Conservation (phyloP, 2,888 invertebrate species). For the Ametastegia equiseti region DNA sequence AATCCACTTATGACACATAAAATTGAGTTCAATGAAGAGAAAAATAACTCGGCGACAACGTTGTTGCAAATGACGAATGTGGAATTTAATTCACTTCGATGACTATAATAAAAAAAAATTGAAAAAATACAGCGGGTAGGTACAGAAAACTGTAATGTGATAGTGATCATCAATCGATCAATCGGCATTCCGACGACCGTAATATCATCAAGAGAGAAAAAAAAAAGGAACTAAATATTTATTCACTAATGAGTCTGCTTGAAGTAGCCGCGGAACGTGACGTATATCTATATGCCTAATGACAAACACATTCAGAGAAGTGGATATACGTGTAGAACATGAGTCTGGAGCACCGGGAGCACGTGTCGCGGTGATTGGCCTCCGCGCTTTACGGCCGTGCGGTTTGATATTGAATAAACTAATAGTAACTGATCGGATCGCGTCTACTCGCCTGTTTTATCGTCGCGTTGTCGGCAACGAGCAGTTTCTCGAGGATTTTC, state of each 20-base stretch:
- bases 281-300: background rate
- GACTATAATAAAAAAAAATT: background rate
- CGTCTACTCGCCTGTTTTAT: slow-evolving; percentile 80
- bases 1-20: background rate
- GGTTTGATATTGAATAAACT: background rate
- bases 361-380: slow-evolving; percentile 39
- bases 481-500: slow-evolving; percentile 80
- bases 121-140: no score
- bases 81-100: background rate
- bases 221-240: background rate
- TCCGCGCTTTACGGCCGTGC: background rate
- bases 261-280: background rate
- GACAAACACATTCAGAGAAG: background rate
- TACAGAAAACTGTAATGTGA: background rate
- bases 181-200: background rate
- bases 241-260: background rate
- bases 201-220: background rate
- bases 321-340: background rate
- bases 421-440: slow-evolving; percentile 39
- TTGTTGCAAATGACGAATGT: background rate
- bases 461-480: slow-evolving; percentile 79
- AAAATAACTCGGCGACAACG: background rate
- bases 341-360: slow-evolving; percentile 8
- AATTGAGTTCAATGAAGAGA: background rate
- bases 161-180: background rate